Evolutionary conservation across 1,140 invertebrate genomes (phyloP).

Genomic region (Drosophila ercepeae): DNA sequence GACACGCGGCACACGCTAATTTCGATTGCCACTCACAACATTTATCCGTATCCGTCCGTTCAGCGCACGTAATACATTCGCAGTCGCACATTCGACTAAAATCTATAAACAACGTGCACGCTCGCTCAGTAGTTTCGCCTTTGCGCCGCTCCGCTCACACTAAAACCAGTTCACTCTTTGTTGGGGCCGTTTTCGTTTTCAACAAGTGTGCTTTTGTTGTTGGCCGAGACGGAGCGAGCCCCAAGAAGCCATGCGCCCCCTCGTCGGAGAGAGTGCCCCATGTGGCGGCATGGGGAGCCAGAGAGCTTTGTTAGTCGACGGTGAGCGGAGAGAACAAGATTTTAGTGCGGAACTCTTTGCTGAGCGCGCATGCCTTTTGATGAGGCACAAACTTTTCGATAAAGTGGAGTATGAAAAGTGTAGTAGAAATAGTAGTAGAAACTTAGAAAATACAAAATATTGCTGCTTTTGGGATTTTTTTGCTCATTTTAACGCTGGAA

Average conservation of each 20-base stretch:
- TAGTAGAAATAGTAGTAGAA: slow-evolving; percentile 71
- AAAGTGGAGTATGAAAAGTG: slow-evolving; percentile 33
- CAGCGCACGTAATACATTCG: slow-evolving; percentile 53
- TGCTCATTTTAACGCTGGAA: not conserved
- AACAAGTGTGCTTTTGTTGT: slow-evolving; percentile 83
- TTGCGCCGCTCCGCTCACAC: slow-evolving; percentile 13
- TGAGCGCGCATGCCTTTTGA: slow-evolving; percentile 67
- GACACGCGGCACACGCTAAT: slow-evolving; percentile 50
- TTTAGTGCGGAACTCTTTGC: slow-evolving; percentile 46
- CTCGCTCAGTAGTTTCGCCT: slow-evolving; percentile 46
- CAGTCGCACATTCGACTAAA: slow-evolving; percentile 68
- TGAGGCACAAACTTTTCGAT: slow-evolving; percentile 35
- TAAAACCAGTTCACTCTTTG: slow-evolving; percentile 72
- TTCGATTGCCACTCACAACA: slow-evolving; percentile 46
- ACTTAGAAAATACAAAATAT: not conserved
- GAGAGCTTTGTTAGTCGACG: slow-evolving; percentile 12
- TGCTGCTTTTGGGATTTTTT: too few species aligned
- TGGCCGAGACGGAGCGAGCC: slow-evolving; percentile 41
- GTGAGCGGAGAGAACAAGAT: not conserved
- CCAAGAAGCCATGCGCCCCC: slow-evolving; percentile 54
- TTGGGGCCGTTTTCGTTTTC: slow-evolving; percentile 76
- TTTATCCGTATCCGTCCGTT: slow-evolving; percentile 34
- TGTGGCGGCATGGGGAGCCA: not conserved
- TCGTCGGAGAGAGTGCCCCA: not conserved
- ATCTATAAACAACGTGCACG: slow-evolving; percentile 80